Conservation (phyloP, 2,113 vertebrate species). For the Malaclemys terrapin region DNA sequence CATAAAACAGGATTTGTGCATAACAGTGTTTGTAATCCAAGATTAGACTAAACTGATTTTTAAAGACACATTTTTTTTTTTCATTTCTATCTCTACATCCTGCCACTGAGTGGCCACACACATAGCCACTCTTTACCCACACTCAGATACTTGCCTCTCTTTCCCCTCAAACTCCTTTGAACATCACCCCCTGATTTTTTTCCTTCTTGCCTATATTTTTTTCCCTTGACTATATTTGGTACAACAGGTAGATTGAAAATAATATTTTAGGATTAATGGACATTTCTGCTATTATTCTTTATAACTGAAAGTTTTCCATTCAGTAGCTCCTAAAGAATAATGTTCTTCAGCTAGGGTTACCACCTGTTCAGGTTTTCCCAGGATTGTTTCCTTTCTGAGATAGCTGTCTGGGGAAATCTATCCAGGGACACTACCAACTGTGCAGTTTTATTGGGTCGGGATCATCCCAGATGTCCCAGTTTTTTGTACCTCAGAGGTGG, state of each 20-base stretch:
- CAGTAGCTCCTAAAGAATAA: neutral
- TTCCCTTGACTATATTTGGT: neutral
- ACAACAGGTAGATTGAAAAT: neutral
- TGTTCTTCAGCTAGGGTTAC: neutral
- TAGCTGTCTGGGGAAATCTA: neutral
- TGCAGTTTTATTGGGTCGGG: neutral
- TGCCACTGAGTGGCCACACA: neutral
- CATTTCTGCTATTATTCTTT: neutral
- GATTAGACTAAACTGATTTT: neutral
- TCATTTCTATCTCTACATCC: accelerated
- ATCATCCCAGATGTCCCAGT: neutral
- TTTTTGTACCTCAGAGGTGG: neutral
- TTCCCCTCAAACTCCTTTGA: no score
- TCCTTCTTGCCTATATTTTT: no score
- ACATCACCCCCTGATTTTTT: no score
- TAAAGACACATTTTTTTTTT: neutral
- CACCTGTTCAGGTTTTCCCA: neutral
- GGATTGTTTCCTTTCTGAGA: neutral
- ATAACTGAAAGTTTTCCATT: neutral
- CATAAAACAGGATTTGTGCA: neutral
- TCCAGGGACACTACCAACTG: neutral
- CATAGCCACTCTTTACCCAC: neutral
- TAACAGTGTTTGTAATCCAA: neutral
- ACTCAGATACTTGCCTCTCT: neutral
- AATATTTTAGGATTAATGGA: neutral